Conservation (phyloP, 2,797 vertebrate species). For the Neosalanx taihuensis region DNA sequence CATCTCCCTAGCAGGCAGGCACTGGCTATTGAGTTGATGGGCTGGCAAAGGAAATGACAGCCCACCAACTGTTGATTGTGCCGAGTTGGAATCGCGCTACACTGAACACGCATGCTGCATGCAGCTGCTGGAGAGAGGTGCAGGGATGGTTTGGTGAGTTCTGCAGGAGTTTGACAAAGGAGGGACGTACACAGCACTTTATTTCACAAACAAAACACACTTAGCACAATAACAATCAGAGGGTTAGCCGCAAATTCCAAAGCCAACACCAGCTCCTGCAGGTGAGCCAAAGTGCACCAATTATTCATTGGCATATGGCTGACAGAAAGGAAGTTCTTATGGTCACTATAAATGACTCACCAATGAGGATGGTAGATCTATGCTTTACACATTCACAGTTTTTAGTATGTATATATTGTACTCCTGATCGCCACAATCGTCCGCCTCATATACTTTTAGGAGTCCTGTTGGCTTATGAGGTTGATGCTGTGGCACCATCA, state of each 20-base stretch:
- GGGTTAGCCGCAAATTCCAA: constrained; percentile 37
- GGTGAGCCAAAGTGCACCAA: constrained; percentile 41
- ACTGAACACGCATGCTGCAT: not conserved
- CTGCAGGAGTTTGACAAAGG: not conserved
- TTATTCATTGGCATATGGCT: constrained; percentile 52
- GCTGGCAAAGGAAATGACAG: constrained; percentile 24
- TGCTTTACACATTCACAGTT: constrained; percentile 2
- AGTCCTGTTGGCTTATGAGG: constrained; percentile 22
- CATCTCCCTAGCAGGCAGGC: constrained; percentile 15
- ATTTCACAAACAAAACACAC: constrained; percentile 1
- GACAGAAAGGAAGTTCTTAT: constrained; percentile 28
- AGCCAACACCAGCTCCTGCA: constrained; percentile 35
- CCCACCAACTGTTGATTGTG: not conserved
- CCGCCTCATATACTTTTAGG: constrained; percentile 51
- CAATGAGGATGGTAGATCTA: too few species aligned
- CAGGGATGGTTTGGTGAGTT: not conserved
- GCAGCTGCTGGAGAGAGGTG: not conserved
- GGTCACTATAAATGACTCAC: constrained; percentile 47
- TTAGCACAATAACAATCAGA: constrained; percentile 19
- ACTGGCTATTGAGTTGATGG: constrained; percentile 21
- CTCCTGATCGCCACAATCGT: constrained; percentile 48
- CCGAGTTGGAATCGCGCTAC: not conserved
- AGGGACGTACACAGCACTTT: not conserved
- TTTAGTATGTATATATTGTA: constrained; percentile 31
- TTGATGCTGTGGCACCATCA: constrained; percentile 32